A percentile compares a stretch with the other conserved stretches of the same genome.
Evolutionary conservation across 2,113 vertebrate species (phyloP).

Genomic region (Oostethus manadensis): DNA sequence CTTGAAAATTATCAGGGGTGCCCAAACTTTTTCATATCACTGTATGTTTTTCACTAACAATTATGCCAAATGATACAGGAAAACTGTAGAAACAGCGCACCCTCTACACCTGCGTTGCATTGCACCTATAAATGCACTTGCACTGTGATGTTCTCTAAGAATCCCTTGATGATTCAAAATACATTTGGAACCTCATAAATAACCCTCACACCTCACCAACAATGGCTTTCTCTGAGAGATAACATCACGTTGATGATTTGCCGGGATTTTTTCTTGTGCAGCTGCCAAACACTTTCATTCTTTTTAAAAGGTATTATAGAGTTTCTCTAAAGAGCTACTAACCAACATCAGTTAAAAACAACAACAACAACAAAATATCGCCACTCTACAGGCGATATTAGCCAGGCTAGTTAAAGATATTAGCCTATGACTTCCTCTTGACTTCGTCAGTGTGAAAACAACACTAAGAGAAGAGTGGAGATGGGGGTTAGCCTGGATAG

Average conservation of each 20-base stretch:
- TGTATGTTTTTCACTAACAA: too few relatives aligned
- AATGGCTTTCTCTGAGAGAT: slow-evolving; percentile 59
- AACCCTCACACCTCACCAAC: slow-evolving; percentile 42
- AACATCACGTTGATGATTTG: slow-evolving; percentile 66
- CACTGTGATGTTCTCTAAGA: neutral
- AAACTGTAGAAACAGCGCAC: too few relatives aligned
- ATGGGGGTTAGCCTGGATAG: slow-evolving; percentile 28
- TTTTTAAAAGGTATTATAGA: slow-evolving; percentile 64
- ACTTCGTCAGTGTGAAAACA: slow-evolving; percentile 44
- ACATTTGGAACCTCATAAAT: slow-evolving; percentile 53
- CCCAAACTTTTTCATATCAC: too few relatives aligned
- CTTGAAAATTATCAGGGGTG: too few relatives aligned
- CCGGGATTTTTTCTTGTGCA: slow-evolving; percentile 61
- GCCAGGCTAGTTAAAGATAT: slow-evolving; percentile 58
- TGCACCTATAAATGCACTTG: neutral
- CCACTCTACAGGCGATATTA: slow-evolving; percentile 58
- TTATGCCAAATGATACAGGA: too few relatives aligned
- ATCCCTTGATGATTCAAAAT: slow-evolving; percentile 45
- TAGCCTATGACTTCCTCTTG: slow-evolving; percentile 49
- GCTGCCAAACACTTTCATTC: slow-evolving; percentile 60
- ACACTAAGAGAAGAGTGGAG: slow-evolving; percentile 20
- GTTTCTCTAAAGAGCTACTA: slow-evolving; percentile 66
- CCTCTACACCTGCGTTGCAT: neutral
- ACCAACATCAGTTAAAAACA: slow-evolving; percentile 35
- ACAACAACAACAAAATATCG: slow-evolving; percentile 2